Conservation (phyloP, 1,140 invertebrate genomes). For the Octopus bimaculoides region DNA sequence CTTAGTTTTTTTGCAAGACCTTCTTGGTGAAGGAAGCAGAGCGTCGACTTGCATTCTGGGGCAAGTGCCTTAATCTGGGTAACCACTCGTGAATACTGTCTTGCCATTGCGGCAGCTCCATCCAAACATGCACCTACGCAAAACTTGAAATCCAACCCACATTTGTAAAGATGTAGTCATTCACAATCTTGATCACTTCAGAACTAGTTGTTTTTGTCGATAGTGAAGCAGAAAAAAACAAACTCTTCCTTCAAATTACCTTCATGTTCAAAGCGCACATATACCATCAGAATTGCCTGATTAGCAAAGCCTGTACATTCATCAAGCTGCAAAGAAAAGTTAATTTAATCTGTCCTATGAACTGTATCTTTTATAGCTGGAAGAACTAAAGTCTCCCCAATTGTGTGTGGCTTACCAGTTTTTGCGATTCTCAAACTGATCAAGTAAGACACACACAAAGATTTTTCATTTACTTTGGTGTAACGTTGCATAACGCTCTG, state of each 20-base stretch:
- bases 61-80: constrained; percentile 9
- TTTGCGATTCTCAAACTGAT: too few relatives aligned
- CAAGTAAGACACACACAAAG: too few relatives aligned
- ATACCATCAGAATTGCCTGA: constrained; percentile 14
- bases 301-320: constrained; percentile 14
- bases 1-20: constrained; percentile 15
- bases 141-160: constrained; percentile 4
- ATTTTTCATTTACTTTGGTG: too few relatives aligned
- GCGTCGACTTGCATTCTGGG: constrained; percentile 13
- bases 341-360: too few relatives aligned
- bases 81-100: constrained; percentile 14
- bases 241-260: constrained; percentile 12
- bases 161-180: constrained; percentile 15
- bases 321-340: too few relatives aligned
- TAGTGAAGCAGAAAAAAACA: not conserved
- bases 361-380: too few relatives aligned
- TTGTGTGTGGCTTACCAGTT: too few relatives aligned
- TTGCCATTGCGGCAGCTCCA: constrained; percentile 15
- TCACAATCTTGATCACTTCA: constrained; percentile 12
- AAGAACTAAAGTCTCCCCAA: too few relatives aligned
- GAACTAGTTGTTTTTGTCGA: constrained; percentile 12
- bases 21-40: constrained; percentile 18
- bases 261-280: constrained; percentile 17
- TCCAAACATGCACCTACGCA: constrained; percentile 11
- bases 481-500: too few relatives aligned